These are phyloP conservation scores for Hippocampus mohnikei DNA, from an alignment of 2,113 vertebrate species.

Conservation along the genomic window DNA sequence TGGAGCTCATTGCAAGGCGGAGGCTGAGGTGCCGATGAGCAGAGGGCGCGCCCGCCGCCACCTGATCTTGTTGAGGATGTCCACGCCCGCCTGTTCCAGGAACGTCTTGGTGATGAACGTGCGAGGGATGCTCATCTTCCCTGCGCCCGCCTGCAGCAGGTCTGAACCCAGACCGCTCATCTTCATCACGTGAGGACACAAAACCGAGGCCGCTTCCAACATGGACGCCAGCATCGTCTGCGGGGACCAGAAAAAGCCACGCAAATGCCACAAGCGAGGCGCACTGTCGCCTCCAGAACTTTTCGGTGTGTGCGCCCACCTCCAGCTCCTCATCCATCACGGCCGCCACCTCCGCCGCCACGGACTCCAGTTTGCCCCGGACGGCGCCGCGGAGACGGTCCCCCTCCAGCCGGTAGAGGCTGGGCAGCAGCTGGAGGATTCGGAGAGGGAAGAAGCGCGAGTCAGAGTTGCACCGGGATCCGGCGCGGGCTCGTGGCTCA, in stretches of 20 bases:
- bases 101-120: slow-evolving; percentile 88
- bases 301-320: slow-evolving; percentile 60
- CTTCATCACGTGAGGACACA: slow-evolving; percentile 92
- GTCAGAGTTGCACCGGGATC: not conserved
- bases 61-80: slow-evolving; percentile 99
- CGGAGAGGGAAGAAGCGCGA: not conserved
- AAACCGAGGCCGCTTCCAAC: slow-evolving; percentile 85
- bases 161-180: slow-evolving; percentile 79
- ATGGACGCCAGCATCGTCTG: slow-evolving; percentile 86
- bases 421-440: slow-evolving; percentile 81
- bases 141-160: slow-evolving; percentile 78
- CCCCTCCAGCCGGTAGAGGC: slow-evolving; percentile 84
- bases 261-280: not conserved
- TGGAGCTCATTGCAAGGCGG: not conserved
- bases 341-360: slow-evolving; percentile 86
- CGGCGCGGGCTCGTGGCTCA: not conserved
- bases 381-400: slow-evolving; percentile 77
- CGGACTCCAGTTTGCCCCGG: slow-evolving; percentile 86
- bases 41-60: slow-evolving; percentile 34
- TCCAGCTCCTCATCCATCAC: slow-evolving; percentile 92
- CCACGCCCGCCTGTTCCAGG: slow-evolving; percentile 89
- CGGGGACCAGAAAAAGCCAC: not conserved
- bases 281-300: no score
- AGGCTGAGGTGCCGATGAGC: not conserved
- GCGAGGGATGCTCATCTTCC: slow-evolving; percentile 82